A percentile compares a stretch with the other conserved stretches of the same genome.
Evolutionary conservation across 2,888 invertebrate genomes (phyloP).

Genomic region (Brachylomia viminalis): DNA sequence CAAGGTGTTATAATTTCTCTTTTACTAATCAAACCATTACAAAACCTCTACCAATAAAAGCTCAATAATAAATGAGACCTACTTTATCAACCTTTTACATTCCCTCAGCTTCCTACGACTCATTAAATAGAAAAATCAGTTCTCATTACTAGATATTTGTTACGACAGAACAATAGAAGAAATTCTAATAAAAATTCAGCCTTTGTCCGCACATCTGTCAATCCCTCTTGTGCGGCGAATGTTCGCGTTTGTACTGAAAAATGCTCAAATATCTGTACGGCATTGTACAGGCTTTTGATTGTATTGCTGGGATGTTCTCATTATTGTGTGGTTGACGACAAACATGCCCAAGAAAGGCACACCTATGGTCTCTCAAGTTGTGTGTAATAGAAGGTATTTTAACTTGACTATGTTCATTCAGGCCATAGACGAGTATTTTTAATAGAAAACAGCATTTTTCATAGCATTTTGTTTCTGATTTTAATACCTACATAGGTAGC

Average conservation of each 20-base stretch:
- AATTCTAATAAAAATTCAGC: slow-evolving; percentile 59
- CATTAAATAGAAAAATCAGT: slow-evolving; percentile 60
- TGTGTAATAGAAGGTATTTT: not conserved
- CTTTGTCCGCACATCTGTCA: slow-evolving; percentile 50
- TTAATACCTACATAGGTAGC: not conserved
- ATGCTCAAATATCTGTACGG: slow-evolving; percentile 34
- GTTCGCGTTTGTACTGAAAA: slow-evolving; percentile 52
- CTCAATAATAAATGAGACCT: slow-evolving; percentile 41
- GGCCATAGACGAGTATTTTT: not conserved
- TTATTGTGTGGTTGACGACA: slow-evolving; percentile 8
- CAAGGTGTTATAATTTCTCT: not conserved
- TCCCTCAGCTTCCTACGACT: slow-evolving; percentile 24
- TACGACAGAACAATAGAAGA: slow-evolving; percentile 50
- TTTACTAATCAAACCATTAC: not conserved
- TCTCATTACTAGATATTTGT: slow-evolving; percentile 56
- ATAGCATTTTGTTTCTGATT: not conserved
- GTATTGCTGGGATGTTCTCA: slow-evolving; percentile 17
- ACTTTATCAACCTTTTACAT: slow-evolving; percentile 49
- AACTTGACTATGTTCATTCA: not conserved
- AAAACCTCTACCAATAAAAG: slow-evolving; percentile 19
- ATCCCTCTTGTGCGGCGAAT: slow-evolving; percentile 29
- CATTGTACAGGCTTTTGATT: slow-evolving; percentile 9
- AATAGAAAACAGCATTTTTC: not conserved
- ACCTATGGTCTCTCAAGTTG: not conserved
- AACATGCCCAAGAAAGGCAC: not conserved